Evolutionary conservation across 1,140 invertebrate species (phyloP).

Genomic region (Bombus polaris): DNA sequence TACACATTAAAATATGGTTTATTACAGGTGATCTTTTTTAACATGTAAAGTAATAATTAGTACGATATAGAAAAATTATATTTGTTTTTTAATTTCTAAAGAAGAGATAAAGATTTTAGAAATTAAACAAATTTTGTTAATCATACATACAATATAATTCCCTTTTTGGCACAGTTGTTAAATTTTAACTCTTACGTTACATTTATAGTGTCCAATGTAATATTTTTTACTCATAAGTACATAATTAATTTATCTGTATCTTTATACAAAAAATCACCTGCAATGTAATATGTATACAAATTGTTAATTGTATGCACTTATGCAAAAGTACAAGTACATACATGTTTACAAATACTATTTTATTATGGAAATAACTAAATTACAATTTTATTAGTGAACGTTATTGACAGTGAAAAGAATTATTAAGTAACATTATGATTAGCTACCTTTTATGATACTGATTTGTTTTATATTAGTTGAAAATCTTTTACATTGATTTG

Average conservation of each 20-base stretch:
- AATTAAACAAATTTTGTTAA: not conserved
- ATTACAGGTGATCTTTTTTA: constrained; percentile 48
- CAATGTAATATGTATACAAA: constrained; percentile 21
- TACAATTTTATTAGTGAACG: constrained; percentile 20
- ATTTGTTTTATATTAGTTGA: constrained; percentile 10
- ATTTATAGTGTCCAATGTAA: not conserved
- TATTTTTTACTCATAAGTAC: not conserved
- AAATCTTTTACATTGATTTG: constrained; percentile 34
- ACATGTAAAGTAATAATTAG: constrained; percentile 22
- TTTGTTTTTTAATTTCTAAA: not conserved
- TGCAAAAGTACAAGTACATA: constrained; percentile 31
- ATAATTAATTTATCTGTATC: not conserved
- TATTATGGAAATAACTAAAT: constrained; percentile 30
- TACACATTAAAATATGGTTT: constrained; percentile 45
- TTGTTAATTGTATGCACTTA: constrained; percentile 12
- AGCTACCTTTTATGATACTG: constrained; percentile 45
- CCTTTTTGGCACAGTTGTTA: constrained; percentile 57
- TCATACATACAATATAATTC: not conserved
- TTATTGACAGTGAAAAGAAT: constrained; percentile 31
- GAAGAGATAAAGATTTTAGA: not conserved
- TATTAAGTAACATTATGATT: constrained; percentile 41
- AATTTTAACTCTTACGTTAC: constrained; percentile 23
- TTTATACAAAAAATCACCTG: constrained; percentile 46
- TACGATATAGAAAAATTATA: constrained; percentile 1
- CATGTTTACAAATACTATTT: constrained; percentile 41